Conservation (phyloP, 2,797 vertebrate species). For the Enteromius mattozi region DNA sequence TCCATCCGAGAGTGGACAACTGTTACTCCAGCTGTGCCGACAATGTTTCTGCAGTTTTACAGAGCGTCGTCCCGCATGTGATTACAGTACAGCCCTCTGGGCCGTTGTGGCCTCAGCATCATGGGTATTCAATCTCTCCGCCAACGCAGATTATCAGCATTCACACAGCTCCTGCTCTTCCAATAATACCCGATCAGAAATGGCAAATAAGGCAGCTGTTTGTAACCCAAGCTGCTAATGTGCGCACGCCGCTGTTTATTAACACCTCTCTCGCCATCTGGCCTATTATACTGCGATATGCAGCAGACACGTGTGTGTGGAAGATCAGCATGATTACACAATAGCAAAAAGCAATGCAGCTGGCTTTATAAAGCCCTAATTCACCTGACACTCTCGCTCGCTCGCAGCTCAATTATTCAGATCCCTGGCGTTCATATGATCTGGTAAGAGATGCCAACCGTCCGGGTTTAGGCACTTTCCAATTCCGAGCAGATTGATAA, state of each 20-base stretch:
- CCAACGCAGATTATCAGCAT: conserved; percentile 27
- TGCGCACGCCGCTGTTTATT: conserved; percentile 74
- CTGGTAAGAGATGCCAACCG: conserved; percentile 1
- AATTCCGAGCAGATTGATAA: conserved; percentile 38
- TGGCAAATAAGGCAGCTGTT: conserved; percentile 64
- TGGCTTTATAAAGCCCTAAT: conserved; percentile 62
- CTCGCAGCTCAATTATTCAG: conserved; percentile 67
- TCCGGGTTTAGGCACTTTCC: background rate
- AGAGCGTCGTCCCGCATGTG: conserved; percentile 36
- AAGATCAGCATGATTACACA: conserved; percentile 72
- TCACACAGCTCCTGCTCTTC: conserved; percentile 56
- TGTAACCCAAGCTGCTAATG: conserved; percentile 73
- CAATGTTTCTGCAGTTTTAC: conserved; percentile 43
- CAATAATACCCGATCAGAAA: conserved; percentile 60
- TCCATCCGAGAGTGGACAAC: conserved; percentile 20
- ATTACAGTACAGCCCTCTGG: conserved; percentile 40
- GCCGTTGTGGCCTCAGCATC: conserved; percentile 12
- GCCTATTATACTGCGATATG: conserved; percentile 72
- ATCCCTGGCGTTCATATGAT: conserved; percentile 50
- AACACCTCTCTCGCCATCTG: conserved; percentile 76
- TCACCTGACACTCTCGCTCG: conserved; percentile 59
- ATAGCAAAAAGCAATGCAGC: conserved; percentile 12
- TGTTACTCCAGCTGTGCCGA: conserved; percentile 47
- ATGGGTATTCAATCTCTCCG: conserved; percentile 40
- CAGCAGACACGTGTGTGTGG: conserved; percentile 63